Evolutionary conservation across 2,888 invertebrate genomes (phyloP), one percentile per base, ranked within the genome.

Genomic region (Arrhopalites spinosus): DNA sequence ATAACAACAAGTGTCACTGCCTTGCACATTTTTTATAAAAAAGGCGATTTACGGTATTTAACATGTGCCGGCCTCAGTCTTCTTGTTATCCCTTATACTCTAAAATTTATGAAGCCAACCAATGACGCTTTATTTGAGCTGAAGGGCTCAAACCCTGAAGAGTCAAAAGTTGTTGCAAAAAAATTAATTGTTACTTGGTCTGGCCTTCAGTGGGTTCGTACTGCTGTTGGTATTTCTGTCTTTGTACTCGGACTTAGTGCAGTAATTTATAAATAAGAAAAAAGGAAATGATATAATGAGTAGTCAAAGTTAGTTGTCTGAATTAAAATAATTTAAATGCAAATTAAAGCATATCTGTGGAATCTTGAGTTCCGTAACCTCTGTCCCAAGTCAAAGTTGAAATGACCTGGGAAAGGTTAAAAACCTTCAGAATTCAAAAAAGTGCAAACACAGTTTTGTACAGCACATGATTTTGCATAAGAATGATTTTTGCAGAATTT

Each of bases 201-300:
- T 30, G 72, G 72, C 7, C 66, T 72, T 15, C 76, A 76, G 25
- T 76, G 76, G 76, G 76, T 71, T n/a, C 2, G 76, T 7, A 76
- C 76, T 2, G 66, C 61, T 25, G n/a, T 76, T 8, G 68, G 72
- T 0, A 25, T 76, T 66, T 56, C 76, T 3, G 66, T 72, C 23
- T 76, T 76, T 29, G 50, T 43, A 2, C 0, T 75, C 29, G 75
- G 50, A 23, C 2, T 75, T 15, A 29, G 53, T 59, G 74, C 74
- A 23, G 29, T 74, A 20, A 23, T 74, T 43, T 74, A 73, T 53
- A 73, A 73, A 27, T 73, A 53, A 73, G 3, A 3, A 15, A 50
- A 15, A 5, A 50, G 15, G 36, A 36, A 11, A 36, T n/a, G n/a
- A n/a, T n/a, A n/a, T n/a, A n/a, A n/a, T n/a, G n/a, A n/a, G n/a